A percentile compares a stretch with the other conserved stretches of the same genome.
phyloP scores from a whole-genome alignment of 1,140 invertebrate species.

The Tenebrio molitor region DNA sequence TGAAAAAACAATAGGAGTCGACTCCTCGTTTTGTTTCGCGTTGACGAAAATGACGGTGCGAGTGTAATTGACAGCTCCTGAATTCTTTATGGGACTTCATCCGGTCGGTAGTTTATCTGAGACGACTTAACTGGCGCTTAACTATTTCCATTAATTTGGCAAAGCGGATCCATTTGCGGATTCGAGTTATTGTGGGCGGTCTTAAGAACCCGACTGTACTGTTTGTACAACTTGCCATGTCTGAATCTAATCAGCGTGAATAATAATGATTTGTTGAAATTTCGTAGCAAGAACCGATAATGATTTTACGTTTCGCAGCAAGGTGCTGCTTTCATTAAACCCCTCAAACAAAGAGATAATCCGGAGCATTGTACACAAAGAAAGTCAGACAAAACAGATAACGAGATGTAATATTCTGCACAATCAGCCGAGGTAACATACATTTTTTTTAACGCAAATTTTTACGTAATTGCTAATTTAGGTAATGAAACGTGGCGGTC shows the following conservation, averaged over 20 bases:
- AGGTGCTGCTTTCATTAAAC: not conserved
- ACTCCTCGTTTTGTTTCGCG: no score
- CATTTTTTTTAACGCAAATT: no score
- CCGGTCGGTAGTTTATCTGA: no score
- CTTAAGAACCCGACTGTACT: not conserved
- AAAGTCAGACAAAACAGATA: not conserved
- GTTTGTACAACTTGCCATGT: not conserved
- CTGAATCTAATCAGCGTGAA: not conserved
- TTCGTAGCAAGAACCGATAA: not conserved
- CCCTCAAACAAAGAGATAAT: not conserved
- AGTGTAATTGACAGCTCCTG: no score
- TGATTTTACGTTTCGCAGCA: not conserved
- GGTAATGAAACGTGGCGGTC: no score
- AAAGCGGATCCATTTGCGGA: not conserved
- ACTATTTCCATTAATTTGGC: not conserved
- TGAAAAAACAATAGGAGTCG: no score
- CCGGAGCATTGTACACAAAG: not conserved
- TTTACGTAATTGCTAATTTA: no score
- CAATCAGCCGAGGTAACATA: no score
- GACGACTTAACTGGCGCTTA: not conserved
- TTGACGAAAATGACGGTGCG: no score
- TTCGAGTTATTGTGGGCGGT: not conserved
- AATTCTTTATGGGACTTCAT: no score
- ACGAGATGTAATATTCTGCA: not conserved
- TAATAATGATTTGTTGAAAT: not conserved